Percentiles rank a stretch among this genome's conserved stretches.
phyloP scores from a whole-genome alignment of 2,888 invertebrate genomes.

The Leistus spinibarbis region DNA sequence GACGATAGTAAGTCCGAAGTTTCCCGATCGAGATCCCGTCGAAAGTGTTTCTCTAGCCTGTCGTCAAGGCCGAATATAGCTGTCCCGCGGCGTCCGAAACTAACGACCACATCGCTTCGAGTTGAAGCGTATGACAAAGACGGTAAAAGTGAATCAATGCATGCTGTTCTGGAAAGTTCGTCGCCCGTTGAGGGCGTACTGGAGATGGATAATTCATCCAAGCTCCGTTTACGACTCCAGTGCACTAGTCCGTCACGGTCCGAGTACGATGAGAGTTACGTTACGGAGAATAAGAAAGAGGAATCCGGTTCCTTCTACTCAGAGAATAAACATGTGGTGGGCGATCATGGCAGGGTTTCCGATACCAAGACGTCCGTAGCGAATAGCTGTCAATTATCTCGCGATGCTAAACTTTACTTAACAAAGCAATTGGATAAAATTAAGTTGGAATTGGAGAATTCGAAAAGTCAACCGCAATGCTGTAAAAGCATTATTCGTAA shows the following conservation, averaged over 20 bases:
- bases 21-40: background rate
- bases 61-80: background rate
- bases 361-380: background rate
- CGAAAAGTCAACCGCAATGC: background rate
- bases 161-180: conserved; percentile 30
- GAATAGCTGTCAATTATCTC: background rate
- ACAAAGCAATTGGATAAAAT: conserved; percentile 19
- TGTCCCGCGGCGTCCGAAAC: background rate
- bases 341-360: conserved; percentile 8
- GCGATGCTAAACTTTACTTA: conserved; percentile 10
- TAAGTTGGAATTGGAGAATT: background rate
- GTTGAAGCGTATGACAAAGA: conserved; percentile 25
- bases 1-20: background rate
- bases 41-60: background rate
- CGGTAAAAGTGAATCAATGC: conserved; percentile 29
- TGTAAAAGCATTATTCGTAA: conserved; percentile 13
- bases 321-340: conserved; percentile 5
- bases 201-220: conserved; percentile 27
- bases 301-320: background rate
- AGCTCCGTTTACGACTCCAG: conserved; percentile 18
- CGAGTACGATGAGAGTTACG: background rate
- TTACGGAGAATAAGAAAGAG: background rate
- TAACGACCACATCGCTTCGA: conserved; percentile 27
- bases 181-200: conserved; percentile 21
- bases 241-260: conserved; percentile 23